These are phyloP conservation scores for Oopsacas minuta DNA, from an alignment of 37 sponge, comb jelly and placozoan genomes.

Conservation along the genomic window DNA sequence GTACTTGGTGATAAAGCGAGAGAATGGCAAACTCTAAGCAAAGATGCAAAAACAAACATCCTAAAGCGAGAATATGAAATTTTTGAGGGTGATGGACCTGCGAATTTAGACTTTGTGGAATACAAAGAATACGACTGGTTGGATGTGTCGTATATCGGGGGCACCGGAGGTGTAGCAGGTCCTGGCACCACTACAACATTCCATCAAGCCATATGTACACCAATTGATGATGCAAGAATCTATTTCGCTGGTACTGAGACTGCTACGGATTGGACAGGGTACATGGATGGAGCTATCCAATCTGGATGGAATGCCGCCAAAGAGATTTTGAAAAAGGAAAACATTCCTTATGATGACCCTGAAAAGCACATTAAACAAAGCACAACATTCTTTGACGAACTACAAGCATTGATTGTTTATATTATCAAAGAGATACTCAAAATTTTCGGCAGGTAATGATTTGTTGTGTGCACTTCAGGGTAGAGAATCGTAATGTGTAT, in stretches of 20 bases:
- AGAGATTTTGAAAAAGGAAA: constrained; percentile 2
- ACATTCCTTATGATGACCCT: neutral
- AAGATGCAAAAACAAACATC: neutral
- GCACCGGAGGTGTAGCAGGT: neutral
- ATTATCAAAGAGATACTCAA: neutral
- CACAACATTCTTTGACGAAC: neutral
- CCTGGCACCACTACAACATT: neutral
- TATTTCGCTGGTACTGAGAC: constrained; percentile 39
- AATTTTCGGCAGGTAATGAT: neutral
- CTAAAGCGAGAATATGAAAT: neutral
- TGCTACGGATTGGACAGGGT: constrained; percentile 27
- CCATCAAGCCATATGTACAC: constrained; percentile 12
- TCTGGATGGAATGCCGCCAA: constrained; percentile 31
- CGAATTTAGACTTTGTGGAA: neutral
- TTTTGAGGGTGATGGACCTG: neutral
- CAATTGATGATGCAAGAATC: neutral
- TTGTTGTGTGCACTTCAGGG: neutral
- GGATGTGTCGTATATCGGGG: neutral
- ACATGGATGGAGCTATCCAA: constrained; percentile 33
- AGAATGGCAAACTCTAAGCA: neutral
- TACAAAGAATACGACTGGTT: constrained; percentile 10
- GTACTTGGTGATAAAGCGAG: constrained; percentile 17
- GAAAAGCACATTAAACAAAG: neutral
- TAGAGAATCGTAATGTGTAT: neutral
- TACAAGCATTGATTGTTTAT: neutral